These are phyloP conservation scores for Corydoras maculifer DNA, from an alignment of 2,113 vertebrate species.

Conservation along the genomic window DNA sequence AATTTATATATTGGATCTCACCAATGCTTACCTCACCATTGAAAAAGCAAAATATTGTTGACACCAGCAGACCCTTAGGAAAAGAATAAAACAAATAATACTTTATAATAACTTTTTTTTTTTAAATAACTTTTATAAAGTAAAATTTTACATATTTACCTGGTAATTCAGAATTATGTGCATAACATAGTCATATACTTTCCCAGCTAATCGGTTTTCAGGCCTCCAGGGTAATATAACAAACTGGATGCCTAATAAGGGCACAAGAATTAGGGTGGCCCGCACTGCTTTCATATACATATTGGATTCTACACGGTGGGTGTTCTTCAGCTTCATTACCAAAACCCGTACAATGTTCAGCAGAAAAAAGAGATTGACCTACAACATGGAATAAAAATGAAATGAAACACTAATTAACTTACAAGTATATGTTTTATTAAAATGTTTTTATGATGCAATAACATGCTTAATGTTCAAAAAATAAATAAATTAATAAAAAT, in stretches of 20 bases:
- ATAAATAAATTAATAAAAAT: no score
- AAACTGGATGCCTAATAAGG: constrained; percentile 92
- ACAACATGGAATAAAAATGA: constrained; percentile 16
- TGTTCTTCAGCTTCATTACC: constrained; percentile 86
- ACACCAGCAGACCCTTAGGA: constrained; percentile 86
- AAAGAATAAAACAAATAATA: constrained; percentile 29
- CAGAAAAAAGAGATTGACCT: constrained; percentile 97
- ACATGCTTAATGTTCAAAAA: no score
- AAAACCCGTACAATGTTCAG: constrained; percentile 93
- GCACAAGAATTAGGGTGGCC: constrained; percentile 91
- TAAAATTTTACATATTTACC: constrained; percentile 57
- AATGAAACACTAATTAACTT: no score
- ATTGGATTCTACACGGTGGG: constrained; percentile 83
- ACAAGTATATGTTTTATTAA: no score
- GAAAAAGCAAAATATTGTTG: constrained; percentile 97
- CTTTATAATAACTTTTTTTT: no score
- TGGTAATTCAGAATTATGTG: constrained; percentile 96
- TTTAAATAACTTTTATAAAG: no score
- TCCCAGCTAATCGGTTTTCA: constrained; percentile 82
- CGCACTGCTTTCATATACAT: constrained; percentile 98
- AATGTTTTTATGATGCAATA: no score
- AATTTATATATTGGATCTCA: background rate
- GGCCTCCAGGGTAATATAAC: constrained; percentile 95
- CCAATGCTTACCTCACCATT: constrained; percentile 83
- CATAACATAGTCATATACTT: constrained; percentile 94